Percentiles rank a stretch among this genome's conserved stretches.
Conservation (phyloP, 2,113 vertebrate genomes). For the Chloropsis cyanopogon region DNA sequence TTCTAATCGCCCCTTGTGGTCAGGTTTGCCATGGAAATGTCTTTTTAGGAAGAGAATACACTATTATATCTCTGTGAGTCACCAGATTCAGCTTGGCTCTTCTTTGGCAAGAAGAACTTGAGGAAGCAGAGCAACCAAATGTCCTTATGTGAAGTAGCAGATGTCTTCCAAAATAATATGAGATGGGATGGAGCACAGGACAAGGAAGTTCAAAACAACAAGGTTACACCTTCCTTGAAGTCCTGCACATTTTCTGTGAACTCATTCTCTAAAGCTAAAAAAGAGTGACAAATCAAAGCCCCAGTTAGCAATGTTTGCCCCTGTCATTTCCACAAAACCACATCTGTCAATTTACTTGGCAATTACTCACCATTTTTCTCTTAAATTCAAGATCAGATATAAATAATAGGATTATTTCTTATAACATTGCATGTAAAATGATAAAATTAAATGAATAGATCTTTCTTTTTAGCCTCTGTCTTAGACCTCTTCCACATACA, state of each 20-base stretch:
- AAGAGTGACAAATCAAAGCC: background rate
- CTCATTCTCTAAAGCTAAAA: background rate
- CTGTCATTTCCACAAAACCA: background rate
- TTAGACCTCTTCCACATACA: background rate
- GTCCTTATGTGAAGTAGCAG: background rate
- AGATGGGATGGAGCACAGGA: background rate
- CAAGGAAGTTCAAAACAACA: background rate
- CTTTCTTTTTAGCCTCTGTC: background rate
- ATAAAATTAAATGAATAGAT: background rate
- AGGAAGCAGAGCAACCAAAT: background rate
- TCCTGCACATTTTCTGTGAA: background rate
- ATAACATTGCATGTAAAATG: background rate
- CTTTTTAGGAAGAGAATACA: background rate
- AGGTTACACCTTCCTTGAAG: background rate
- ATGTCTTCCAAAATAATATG: background rate
- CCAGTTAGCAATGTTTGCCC: background rate
- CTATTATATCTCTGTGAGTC: background rate
- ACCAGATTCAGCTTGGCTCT: background rate
- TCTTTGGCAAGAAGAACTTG: background rate
- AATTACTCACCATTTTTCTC: background rate
- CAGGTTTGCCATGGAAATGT: background rate
- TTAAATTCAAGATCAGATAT: background rate
- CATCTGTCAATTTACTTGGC: background rate
- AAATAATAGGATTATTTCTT: background rate
- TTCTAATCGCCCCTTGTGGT: background rate